Evolutionary conservation across 2,888 invertebrate species (phyloP).

Genomic region (Campoletis raptor): DNA sequence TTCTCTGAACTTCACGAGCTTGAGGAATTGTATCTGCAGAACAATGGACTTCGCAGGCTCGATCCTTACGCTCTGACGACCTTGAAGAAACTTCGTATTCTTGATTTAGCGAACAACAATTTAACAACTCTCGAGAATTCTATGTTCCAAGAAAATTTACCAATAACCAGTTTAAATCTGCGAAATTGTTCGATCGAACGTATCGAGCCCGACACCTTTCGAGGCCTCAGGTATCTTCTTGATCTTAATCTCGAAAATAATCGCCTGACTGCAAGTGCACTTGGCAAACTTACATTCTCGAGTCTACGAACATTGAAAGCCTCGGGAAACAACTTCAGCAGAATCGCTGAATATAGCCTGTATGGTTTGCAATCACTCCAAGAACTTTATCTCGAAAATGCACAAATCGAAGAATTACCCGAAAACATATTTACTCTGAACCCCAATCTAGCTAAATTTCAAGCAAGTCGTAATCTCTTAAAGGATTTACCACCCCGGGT

Average conservation of each 20-base stretch:
- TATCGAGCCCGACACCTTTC: constrained; percentile 91
- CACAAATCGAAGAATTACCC: constrained; percentile 90
- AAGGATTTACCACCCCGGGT: constrained; percentile 90
- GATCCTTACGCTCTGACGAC: constrained; percentile 91
- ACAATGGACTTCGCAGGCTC: constrained; percentile 90
- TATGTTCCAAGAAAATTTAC: constrained; percentile 91
- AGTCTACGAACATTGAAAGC: constrained; percentile 90
- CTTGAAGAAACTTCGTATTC: constrained; percentile 90
- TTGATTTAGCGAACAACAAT: constrained; percentile 93
- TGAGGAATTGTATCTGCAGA: constrained; percentile 92
- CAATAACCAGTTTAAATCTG: constrained; percentile 90
- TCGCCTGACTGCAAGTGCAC: constrained; percentile 89
- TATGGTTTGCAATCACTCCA: constrained; percentile 92
- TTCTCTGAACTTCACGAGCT: constrained; percentile 92
- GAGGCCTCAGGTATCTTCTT: constrained; percentile 90
- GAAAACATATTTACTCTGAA: constrained; percentile 91
- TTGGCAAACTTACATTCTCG: constrained; percentile 90
- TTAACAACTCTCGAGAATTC: constrained; percentile 90
- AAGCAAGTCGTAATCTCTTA: constrained; percentile 90
- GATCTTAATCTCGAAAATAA: constrained; percentile 93
- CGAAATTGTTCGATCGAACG: constrained; percentile 91
- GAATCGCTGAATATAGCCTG: constrained; percentile 90
- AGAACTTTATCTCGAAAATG: constrained; percentile 89
- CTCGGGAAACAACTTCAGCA: constrained; percentile 92
- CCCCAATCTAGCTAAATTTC: constrained; percentile 90